Percentiles rank a stretch among this genome's conserved stretches.
phyloP scores from a whole-genome alignment of 2,888 invertebrate genomes.

The Parnassius apollo region DNA sequence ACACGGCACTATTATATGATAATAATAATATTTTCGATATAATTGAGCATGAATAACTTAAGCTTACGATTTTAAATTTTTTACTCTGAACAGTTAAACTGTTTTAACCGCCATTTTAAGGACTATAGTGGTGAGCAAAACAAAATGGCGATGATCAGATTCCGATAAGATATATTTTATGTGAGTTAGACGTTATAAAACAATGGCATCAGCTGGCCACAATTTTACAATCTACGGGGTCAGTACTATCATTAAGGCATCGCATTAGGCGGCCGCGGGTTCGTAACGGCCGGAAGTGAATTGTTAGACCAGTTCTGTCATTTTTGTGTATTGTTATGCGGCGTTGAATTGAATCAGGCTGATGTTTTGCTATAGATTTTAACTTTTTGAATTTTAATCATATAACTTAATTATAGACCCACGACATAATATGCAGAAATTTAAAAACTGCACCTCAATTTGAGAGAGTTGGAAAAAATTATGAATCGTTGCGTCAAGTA shows the following conservation, averaged over 20 bases:
- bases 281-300: constrained; percentile 41
- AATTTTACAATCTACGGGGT: constrained; percentile 38
- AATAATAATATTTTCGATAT: no score
- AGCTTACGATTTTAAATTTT: neutral
- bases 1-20: no score
- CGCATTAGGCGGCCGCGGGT: constrained; percentile 26
- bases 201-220: constrained; percentile 33
- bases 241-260: constrained; percentile 48
- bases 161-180: constrained; percentile 22
- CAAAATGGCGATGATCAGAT: constrained; percentile 23
- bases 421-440: no score
- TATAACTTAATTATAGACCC: neutral
- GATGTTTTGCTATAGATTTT: constrained; percentile 12
- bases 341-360: constrained; percentile 4
- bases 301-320: constrained; percentile 37
- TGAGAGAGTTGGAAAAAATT: no score
- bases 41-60: no score
- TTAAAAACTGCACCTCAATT: no score
- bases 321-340: constrained; percentile 27
- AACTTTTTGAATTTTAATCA: neutral
- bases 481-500: no score
- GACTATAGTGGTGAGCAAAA: constrained; percentile 6
- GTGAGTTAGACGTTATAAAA: constrained; percentile 29
- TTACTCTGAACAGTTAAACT: constrained; percentile 7
- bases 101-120: constrained; percentile 22